Evolutionary conservation across 2,888 invertebrate species (phyloP), one percentile per base, ranked within the genome.

Genomic region (Prosapia bicincta): DNA sequence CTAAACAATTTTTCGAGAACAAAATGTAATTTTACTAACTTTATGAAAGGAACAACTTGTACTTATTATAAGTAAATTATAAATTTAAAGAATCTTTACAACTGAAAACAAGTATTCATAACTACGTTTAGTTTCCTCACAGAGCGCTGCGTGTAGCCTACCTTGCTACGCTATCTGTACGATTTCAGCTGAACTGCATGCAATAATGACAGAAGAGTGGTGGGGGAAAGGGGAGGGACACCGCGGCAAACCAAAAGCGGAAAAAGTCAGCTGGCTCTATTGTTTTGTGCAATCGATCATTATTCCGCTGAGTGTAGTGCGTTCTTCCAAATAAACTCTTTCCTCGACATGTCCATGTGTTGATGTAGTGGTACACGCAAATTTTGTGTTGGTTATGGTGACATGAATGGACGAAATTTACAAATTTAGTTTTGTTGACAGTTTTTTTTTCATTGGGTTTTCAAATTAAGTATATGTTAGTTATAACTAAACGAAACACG

Each of bases 241-340:
- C 43, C 73, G 76, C 76, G 76, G 76, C 76, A 76, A 76, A 76
- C 72, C 71, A 38, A 72, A 76, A 76, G 76, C 73, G 72, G 76
- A 73, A 76, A 65, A 76, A 76, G 73, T 73, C 65, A 76, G 69
- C 72, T 68, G 54, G 66, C 54, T 69, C 76, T 76, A 76, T 76
- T 76, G 76, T 76, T 76, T 76, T 76, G 72, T 73, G 73, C 76
- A 76, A 76, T 76, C 76, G 76, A 76, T 76, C 76, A 76, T 76
- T 76, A 75, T 75, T 73, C 32, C 38, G 43, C 73, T 20, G 54
- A 54, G 54, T 54, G 54, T n/a, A 20, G 54, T 54, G 54, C 54
- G 54, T 54, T 54, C 54, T 54, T 54, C 54, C 54, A 54, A 54
- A 54, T 54, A 54, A 54, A 54, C 54, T 54, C 54, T 54, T 54